phyloP scores from a whole-genome alignment of 2,888 invertebrate species.

The Achlya flavicornis region DNA sequence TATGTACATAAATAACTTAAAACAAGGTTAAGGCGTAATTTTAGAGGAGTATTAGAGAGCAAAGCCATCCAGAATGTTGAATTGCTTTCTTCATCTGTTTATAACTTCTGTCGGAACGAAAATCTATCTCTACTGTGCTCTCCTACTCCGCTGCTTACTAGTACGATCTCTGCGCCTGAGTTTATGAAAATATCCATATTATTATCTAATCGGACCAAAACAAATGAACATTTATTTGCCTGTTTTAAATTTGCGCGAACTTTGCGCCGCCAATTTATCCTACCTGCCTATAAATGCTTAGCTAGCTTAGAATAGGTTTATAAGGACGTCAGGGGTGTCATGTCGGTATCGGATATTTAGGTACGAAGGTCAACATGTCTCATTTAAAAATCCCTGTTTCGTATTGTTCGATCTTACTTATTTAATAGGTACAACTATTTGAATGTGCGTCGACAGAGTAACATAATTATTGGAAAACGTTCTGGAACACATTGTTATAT shows the following conservation, averaged over 20 bases:
- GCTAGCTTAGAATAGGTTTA: background rate
- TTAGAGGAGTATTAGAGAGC: background rate
- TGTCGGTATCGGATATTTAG: constrained; percentile 37
- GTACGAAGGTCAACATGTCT: constrained; percentile 36
- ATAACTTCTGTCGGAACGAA: background rate
- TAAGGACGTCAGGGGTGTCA: constrained; percentile 1
- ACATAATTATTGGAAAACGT: constrained; percentile 70
- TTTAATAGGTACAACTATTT: constrained; percentile 46
- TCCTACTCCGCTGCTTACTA: background rate
- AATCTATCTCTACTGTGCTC: background rate
- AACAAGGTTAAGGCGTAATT: background rate
- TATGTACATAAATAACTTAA: background rate
- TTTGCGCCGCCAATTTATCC: background rate
- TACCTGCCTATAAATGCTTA: background rate
- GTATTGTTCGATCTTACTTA: constrained; percentile 61
- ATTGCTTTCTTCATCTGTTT: background rate
- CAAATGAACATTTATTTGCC: background rate
- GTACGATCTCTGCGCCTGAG: background rate
- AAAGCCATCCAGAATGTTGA: background rate
- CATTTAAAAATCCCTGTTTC: constrained; percentile 74
- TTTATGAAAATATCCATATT: too few relatives aligned
- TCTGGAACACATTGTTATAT: constrained; percentile 71
- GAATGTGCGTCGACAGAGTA: constrained; percentile 56
- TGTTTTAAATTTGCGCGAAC: background rate
- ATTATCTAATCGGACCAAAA: too few relatives aligned